Conservation (phyloP, 2,113 vertebrate genomes). For the Apeltes quadracus region DNA sequence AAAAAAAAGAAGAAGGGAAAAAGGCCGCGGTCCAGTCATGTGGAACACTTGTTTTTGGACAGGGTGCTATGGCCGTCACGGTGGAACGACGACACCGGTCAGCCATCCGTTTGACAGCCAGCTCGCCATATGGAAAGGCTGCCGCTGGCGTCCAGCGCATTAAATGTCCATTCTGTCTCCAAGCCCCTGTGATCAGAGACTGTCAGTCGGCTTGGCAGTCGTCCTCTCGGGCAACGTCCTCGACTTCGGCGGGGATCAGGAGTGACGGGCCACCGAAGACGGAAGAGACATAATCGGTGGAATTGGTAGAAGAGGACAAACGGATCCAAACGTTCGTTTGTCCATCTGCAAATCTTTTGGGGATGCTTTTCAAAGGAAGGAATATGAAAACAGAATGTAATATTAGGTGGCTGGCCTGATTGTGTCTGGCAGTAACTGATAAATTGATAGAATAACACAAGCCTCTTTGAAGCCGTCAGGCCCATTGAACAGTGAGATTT, state of each 20-base stretch:
- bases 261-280: conserved; percentile 50
- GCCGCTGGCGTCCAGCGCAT: conserved; percentile 45
- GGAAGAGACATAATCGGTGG: conserved; percentile 44
- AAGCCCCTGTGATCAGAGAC: conserved; percentile 48
- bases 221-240: conserved; percentile 25
- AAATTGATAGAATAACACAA: conserved; percentile 24
- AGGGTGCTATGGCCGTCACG: conserved; percentile 3
- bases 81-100: conserved; percentile 11
- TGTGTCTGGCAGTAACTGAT: conserved; percentile 34
- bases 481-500: conserved; percentile 19
- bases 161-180: conserved; percentile 59
- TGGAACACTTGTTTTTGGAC: conserved; percentile 18
- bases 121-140: conserved; percentile 31
- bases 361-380: conserved; percentile 10
- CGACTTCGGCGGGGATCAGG: conserved; percentile 47
- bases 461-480: not conserved
- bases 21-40: not conserved
- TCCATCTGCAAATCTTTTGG: conserved; percentile 35
- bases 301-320: conserved; percentile 13
- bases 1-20: not conserved
- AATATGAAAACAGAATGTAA: conserved; percentile 5
- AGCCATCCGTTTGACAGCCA: conserved; percentile 24
- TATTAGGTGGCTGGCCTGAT: conserved; percentile 7
- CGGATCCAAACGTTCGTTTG: conserved; percentile 33
- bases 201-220: conserved; percentile 49